phyloP scores from a whole-genome alignment of 1,140 invertebrate species.

The Drosophila santomea region DNA sequence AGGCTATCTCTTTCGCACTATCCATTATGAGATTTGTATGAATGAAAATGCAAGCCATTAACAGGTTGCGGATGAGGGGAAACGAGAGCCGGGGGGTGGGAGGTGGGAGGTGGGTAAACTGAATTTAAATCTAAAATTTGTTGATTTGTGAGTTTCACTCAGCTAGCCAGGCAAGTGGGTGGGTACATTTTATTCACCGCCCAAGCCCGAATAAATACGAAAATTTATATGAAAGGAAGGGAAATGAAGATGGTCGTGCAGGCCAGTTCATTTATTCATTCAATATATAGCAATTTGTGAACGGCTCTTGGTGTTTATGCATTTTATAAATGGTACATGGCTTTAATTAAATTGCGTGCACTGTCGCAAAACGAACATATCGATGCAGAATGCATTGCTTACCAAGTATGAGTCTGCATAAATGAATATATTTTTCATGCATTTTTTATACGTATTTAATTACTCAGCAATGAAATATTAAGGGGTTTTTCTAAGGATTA shows the following conservation, averaged over 20 bases:
- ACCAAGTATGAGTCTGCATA: background rate
- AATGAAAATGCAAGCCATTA: slow-evolving; percentile 41
- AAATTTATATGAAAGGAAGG: slow-evolving; percentile 13
- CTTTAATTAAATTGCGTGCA: slow-evolving; percentile 14
- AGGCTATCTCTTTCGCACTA: background rate
- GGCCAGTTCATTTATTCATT: slow-evolving; percentile 13
- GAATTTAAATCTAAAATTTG: slow-evolving; percentile 38
- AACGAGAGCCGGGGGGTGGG: background rate
- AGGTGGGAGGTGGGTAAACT: slow-evolving; percentile 4
- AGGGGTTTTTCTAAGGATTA: background rate
- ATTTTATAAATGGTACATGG: slow-evolving; percentile 27
- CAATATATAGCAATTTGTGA: slow-evolving; percentile 8
- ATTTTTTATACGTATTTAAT: too few species aligned
- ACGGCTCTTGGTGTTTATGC: slow-evolving; percentile 24
- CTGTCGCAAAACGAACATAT: background rate
- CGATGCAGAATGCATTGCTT: background rate
- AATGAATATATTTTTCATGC: too few species aligned
- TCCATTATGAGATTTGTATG: slow-evolving; percentile 42
- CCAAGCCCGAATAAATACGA: slow-evolving; percentile 10
- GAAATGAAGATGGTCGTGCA: slow-evolving; percentile 1
- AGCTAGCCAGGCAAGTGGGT: background rate
- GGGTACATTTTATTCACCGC: slow-evolving; percentile 3
- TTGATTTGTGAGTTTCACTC: slow-evolving; percentile 29
- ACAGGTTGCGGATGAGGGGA: slow-evolving; percentile 1
- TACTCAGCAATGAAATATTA: too few species aligned